Percentiles rank a stretch among this genome's conserved stretches.
Evolutionary conservation across 2,888 invertebrate genomes (phyloP).

Genomic region (Liodrosophila aerea): DNA sequence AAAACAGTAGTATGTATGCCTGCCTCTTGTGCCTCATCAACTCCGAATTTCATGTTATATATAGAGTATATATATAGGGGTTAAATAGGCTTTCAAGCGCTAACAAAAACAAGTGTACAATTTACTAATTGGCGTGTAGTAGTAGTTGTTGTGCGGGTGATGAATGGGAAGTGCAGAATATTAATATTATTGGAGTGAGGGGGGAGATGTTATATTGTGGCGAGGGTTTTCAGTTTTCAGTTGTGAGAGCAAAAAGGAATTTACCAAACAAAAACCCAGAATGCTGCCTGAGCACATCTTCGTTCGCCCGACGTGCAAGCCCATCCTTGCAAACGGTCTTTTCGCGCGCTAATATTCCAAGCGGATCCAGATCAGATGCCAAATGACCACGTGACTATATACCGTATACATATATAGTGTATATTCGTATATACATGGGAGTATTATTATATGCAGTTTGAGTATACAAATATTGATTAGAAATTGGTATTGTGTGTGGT

Average conservation of each 20-base stretch:
- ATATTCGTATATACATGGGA: constrained; percentile 19
- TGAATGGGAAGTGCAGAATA: constrained; percentile 20
- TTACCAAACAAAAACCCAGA: constrained; percentile 83
- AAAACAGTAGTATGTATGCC: constrained; percentile 8
- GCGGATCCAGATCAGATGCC: constrained; percentile 91
- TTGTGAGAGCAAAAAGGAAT: constrained; percentile 59
- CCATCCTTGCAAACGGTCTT: constrained; percentile 82
- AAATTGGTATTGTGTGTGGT: constrained; percentile 22
- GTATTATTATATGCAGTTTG: constrained; percentile 21
- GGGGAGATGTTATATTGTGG: constrained; percentile 23
- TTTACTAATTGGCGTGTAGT: constrained; percentile 31
- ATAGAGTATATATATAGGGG: constrained; percentile 24
- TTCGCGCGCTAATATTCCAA: constrained; percentile 85
- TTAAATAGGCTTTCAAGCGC: constrained; percentile 50
- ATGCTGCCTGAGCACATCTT: constrained; percentile 82
- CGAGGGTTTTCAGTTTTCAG: constrained; percentile 47
- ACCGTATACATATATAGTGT: constrained; percentile 30
- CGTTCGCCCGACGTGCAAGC: constrained; percentile 82
- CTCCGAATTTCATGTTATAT: constrained; percentile 80
- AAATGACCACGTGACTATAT: constrained; percentile 91
- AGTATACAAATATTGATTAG: constrained; percentile 24
- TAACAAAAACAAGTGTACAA: constrained; percentile 12
- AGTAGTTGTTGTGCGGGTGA: constrained; percentile 30
- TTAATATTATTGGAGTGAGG: constrained; percentile 8
- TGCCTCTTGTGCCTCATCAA: constrained; percentile 57